phyloP scores from a whole-genome alignment of 1,140 invertebrate genomes.

The Pogonomyrmex californicus region DNA sequence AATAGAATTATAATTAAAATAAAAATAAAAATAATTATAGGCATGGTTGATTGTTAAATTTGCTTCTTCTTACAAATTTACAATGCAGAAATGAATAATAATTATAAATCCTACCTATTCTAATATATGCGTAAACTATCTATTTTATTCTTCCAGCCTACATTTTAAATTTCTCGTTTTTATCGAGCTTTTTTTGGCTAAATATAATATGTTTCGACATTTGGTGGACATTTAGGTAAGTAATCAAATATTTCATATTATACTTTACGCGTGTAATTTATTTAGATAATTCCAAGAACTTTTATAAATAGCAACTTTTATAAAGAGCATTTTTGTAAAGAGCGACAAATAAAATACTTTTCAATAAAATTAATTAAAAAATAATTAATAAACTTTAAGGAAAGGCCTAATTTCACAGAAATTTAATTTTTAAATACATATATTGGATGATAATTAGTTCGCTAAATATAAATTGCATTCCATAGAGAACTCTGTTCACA shows the following conservation, averaged over 20 bases:
- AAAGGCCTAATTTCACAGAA: too few species aligned
- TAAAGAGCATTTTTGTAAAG: too few species aligned
- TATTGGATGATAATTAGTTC: too few species aligned
- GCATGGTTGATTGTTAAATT: background rate
- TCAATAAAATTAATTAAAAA: too few species aligned
- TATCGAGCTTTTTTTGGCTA: constrained; percentile 96
- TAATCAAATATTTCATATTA: constrained; percentile 55
- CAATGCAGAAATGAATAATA: background rate
- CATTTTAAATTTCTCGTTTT: constrained; percentile 93
- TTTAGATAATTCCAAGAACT: too few species aligned
- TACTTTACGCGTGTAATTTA: background rate
- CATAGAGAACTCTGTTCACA: constrained; percentile 85
- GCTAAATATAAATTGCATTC: constrained; percentile 56
- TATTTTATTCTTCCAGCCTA: constrained; percentile 88
- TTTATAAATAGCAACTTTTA: too few species aligned
- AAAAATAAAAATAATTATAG: background rate
- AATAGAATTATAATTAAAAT: too few species aligned
- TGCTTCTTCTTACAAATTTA: background rate
- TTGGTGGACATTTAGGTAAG: constrained; percentile 94
- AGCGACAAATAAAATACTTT: too few species aligned
- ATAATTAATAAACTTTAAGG: too few species aligned
- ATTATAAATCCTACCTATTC: background rate
- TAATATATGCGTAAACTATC: background rate
- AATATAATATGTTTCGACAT: constrained; percentile 96
- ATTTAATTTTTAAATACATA: too few species aligned